Evolutionary conservation across 2,888 invertebrate species (phyloP), one percentile per base, ranked within the genome.

Genomic region (Platycheirus rosarum): DNA sequence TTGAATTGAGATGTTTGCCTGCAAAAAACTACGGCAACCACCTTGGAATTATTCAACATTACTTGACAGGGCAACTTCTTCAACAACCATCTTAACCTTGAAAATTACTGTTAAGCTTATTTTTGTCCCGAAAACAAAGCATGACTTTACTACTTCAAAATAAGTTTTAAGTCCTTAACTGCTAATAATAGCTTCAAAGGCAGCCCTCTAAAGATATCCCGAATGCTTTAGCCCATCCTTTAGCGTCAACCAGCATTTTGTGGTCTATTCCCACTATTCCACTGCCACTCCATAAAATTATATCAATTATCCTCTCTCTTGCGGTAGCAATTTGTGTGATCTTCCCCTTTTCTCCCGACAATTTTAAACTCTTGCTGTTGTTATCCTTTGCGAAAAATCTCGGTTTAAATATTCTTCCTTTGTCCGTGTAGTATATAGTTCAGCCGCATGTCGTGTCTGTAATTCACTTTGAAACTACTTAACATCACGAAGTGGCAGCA

Each of bases 391-490:
- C 77, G 37, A 77, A 70, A 65, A 73, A 78, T 73, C 78, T 66
- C 66, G 29, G 32, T 66, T 73, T 51, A 78, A 44, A 44, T 44
- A 57, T 57, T 57, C 14, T 40, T n/a, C n/a, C n/a, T n/a, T n/a
- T n/a, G n/a, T n/a, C 16, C 13, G 62, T 78, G 60, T 37, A 63
- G 9, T 13, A 23, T 35, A 9, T 20, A 42, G 16, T 8, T 13
- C 26, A 51, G 60, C 73, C 74, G 74, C 79, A 75, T 74, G 69
- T 79, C 75, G 74, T 79, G 78, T 73, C 66, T 73, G 63, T 79
- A 75, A 79, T 79, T 79, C 69, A 79, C 68, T 79, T 75, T 74
- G 48, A 74, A 74, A 69, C 74, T 79, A 79, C 75, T 79, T 79
- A 74, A 75, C 79, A 75, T 75, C 68, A 79, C 74, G 79, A 74